Percentiles rank a stretch among this genome's conserved stretches.
These are phyloP conservation scores for Sebastes nivosus DNA, from an alignment of 2,797 vertebrate genomes.

Conservation along the genomic window DNA sequence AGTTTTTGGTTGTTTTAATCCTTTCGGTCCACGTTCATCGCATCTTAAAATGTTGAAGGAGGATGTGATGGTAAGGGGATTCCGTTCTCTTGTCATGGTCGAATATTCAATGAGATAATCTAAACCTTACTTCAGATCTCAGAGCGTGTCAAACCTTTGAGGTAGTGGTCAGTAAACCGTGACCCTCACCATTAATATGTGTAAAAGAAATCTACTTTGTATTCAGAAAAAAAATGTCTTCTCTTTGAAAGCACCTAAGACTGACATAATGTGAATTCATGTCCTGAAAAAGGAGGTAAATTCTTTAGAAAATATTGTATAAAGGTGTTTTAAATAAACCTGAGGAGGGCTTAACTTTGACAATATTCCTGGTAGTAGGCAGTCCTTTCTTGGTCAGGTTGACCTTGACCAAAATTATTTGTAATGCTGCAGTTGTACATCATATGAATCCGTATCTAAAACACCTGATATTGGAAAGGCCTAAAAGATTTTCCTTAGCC, in stretches of 20 bases:
- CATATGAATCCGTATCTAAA: background rate
- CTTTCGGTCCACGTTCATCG: background rate
- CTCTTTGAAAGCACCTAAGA: background rate
- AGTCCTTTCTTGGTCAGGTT: background rate
- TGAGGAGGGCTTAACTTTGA: background rate
- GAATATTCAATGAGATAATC: background rate
- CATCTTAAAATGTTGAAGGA: background rate
- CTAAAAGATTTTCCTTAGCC: background rate
- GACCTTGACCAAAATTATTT: background rate
- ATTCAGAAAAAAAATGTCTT: background rate
- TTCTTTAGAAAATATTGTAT: background rate
- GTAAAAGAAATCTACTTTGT: background rate
- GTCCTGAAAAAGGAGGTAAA: background rate
- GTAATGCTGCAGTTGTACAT: background rate
- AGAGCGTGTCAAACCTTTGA: background rate
- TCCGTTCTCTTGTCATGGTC: background rate
- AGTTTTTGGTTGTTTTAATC: background rate
- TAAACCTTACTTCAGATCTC: background rate
- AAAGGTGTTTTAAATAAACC: background rate
- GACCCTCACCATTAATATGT: background rate
- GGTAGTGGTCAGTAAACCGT: background rate
- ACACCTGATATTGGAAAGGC: background rate
- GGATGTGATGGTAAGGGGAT: too few species aligned
- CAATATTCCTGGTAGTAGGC: background rate
- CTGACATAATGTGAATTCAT: background rate